Evolutionary conservation across 2,888 invertebrate genomes (phyloP), one percentile per base, ranked within the genome.

Genomic region (Ptilodon capucinus): DNA sequence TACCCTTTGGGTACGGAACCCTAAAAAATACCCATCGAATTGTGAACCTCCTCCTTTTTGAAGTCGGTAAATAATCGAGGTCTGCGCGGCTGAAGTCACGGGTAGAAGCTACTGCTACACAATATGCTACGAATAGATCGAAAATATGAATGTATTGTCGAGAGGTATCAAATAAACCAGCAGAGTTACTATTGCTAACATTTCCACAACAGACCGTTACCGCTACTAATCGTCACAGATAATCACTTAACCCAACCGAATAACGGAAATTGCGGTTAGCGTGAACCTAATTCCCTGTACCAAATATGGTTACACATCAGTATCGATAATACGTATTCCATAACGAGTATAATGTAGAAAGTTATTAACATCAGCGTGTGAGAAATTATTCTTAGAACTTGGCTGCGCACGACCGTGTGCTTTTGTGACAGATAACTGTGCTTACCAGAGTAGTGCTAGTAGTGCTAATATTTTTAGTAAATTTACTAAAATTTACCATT

Each of bases 291-390:
- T 60, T 51, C 44, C 30, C 41, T 25, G 14, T 5, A 43, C 44
- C 47, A 17, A 34, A 42, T 34, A 40, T 6, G 43, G 44, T 21
- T 0, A 13, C n/a, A 4, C n/a, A 5, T 39, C 2, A 39, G 28
- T 32, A 38, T 11, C 46, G 38, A 45, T 42, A 49, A 43, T 32
- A 44, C 40, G 38, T 47, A 32, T 16, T 21, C 42, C 13, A 14
- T 40, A 62, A 63, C 39, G 32, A 42, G 28, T 1, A 47, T 2
- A 38, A 19, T 7, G 17, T 40, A 50, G 54, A 64, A 68, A 64
- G 54, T 48, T 14, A 32, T 48, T 14, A 40, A 32, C 16, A 44
- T 51, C 36, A 54, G 53, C 43, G 50, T 17, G 17, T 5, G 44
- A 48, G 68, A 60, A 60, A 60, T 54, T 51, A 17, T 47, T 18